Evolutionary conservation across 1,140 invertebrate species (phyloP).

Genomic region (Oscheius sp.): DNA sequence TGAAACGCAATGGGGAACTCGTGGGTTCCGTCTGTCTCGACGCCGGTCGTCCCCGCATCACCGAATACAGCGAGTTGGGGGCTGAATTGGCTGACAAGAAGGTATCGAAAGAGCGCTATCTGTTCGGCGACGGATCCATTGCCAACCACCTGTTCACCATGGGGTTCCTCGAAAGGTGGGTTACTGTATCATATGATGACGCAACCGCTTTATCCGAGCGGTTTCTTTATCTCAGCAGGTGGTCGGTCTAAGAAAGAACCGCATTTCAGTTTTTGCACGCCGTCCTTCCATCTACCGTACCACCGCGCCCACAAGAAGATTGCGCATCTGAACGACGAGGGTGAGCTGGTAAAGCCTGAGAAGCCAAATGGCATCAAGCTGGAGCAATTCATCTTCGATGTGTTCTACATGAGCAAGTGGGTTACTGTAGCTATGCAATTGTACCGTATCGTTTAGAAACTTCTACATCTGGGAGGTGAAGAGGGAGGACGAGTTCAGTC

Average conservation of each 20-base stretch:
- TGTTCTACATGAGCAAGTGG: conserved; percentile 83
- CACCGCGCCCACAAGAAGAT: conserved; percentile 98
- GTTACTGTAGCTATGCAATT: conserved; percentile 47
- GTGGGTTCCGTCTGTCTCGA: conserved; percentile 91
- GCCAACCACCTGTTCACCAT: conserved; percentile 95
- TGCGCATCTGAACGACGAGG: conserved; percentile 76
- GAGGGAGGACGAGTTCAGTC: conserved; percentile 89
- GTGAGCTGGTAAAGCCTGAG: conserved; percentile 74
- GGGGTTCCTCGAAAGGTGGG: conserved; percentile 72
- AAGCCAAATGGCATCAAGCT: conserved; percentile 94
- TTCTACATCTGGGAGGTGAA: conserved; percentile 58
- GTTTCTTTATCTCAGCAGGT: background rate
- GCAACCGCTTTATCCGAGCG: background rate
- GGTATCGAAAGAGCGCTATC: conserved; percentile 69
- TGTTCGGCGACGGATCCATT: conserved; percentile 90
- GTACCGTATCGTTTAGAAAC: conserved; percentile 12
- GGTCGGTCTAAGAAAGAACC: background rate
- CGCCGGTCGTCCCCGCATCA: conserved; percentile 73
- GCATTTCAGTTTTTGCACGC: conserved; percentile 26
- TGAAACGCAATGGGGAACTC: conserved; percentile 71
- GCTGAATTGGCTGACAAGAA: conserved; percentile 77
- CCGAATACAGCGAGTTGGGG: conserved; percentile 96
- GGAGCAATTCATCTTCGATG: conserved; percentile 99
- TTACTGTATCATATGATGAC: no score
- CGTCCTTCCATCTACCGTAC: conserved; percentile 69